Conservation (phyloP, 37 sponge, comb jelly and placozoan genomes). For the Agelas oroides region DNA sequence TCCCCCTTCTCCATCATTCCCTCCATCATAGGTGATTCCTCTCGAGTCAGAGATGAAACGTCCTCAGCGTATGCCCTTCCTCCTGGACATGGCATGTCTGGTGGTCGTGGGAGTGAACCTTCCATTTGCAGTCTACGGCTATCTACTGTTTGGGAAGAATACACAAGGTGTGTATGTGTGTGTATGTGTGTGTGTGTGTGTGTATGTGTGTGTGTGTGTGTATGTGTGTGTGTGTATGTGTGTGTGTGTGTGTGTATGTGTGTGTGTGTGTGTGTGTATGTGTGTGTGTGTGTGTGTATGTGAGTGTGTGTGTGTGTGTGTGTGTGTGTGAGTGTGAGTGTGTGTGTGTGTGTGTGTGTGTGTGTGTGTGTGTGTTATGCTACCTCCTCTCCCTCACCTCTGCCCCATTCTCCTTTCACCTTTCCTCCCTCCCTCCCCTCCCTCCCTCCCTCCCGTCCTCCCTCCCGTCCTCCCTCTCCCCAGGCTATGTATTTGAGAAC, state of each 20-base stretch:
- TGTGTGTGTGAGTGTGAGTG: neutral
- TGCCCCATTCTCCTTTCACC: too few relatives aligned
- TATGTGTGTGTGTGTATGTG: too few relatives aligned
- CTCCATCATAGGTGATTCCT: slow-evolving; percentile 69
- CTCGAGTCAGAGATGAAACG: slow-evolving; percentile 72
- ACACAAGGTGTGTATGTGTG: slow-evolving; percentile 51
- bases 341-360: neutral
- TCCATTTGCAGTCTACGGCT: slow-evolving; percentile 87
- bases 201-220: neutral
- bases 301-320: slow-evolving; percentile 17
- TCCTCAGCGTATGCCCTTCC: slow-evolving; percentile 68
- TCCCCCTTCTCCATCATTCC: neutral
- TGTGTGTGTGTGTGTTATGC: too few relatives aligned
- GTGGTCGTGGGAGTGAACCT: slow-evolving; percentile 80
- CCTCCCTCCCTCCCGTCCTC: too few relatives aligned
- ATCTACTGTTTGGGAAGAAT: slow-evolving; percentile 77
- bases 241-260: neutral
- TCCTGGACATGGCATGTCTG: slow-evolving; percentile 64
- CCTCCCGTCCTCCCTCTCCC: neutral
- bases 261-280: too few relatives aligned
- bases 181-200: too few relatives aligned
- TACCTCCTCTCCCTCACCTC: neutral
- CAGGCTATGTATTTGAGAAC: slow-evolving; percentile 78
- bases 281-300: too few relatives aligned
- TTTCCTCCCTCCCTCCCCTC: too few relatives aligned